These are phyloP conservation scores for Peribatodes rhomboidaria DNA, from an alignment of 2,888 invertebrate genomes.

Conservation along the genomic window DNA sequence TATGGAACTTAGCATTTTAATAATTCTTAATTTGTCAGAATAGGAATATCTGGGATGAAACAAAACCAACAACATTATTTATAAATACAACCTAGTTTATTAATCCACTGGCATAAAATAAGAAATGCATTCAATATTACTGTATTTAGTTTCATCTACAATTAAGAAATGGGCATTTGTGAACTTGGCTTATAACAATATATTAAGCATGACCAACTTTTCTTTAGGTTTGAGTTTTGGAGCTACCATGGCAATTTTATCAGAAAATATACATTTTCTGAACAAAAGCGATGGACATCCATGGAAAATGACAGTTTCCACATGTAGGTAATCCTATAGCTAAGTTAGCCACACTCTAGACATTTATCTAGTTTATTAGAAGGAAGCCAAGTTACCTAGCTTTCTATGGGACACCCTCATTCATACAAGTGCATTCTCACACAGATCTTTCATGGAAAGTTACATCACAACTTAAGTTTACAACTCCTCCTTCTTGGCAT, in stretches of 20 bases:
- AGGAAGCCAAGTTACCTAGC: slow-evolving; percentile 41
- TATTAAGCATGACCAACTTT: neutral
- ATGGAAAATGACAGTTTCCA: neutral
- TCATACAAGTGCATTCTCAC: slow-evolving; percentile 56
- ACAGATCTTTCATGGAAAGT: slow-evolving; percentile 80
- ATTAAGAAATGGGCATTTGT: slow-evolving; percentile 57
- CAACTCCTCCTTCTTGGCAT: slow-evolving; percentile 80
- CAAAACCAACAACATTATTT: slow-evolving; percentile 56
- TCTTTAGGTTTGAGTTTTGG: neutral
- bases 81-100: slow-evolving; percentile 84
- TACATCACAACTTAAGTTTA: slow-evolving; percentile 66
- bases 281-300: neutral
- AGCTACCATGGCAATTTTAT: neutral
- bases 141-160: slow-evolving; percentile 78
- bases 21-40: no score
- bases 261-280: neutral
- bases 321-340: neutral
- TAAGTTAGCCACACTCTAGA: slow-evolving; percentile 4
- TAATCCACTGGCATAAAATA: slow-evolving; percentile 73
- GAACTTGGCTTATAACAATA: slow-evolving; percentile 36
- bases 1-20: no score
- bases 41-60: no score
- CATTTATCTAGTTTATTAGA: slow-evolving; percentile 38
- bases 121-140: slow-evolving; percentile 83
- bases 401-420: slow-evolving; percentile 40